Conservation (phyloP, 2,113 vertebrate genomes). For the Ellobius talpinus region DNA sequence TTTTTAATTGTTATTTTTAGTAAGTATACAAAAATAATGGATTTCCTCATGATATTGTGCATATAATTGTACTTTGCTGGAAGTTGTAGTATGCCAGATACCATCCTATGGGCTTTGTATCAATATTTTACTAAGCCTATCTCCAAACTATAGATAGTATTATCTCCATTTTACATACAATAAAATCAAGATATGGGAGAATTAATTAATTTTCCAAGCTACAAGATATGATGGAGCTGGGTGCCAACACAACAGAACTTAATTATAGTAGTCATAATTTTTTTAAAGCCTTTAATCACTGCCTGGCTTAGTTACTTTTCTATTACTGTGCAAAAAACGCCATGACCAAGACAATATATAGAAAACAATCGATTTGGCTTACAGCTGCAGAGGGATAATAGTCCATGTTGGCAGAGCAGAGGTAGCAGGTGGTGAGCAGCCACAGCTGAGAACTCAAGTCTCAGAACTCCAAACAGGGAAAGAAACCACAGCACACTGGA, state of each 20-base stretch:
- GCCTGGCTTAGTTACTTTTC: neutral
- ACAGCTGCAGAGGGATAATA: neutral
- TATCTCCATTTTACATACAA: neutral
- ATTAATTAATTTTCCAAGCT: neutral
- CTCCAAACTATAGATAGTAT: neutral
- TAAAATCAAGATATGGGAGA: slow-evolving; percentile 9
- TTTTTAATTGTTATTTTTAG: neutral
- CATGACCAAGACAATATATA: neutral
- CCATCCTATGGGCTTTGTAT: neutral
- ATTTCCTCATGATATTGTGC: neutral
- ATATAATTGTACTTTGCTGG: neutral
- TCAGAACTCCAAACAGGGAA: neutral
- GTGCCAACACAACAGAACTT: neutral
- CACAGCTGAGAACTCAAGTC: neutral
- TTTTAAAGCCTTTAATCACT: neutral
- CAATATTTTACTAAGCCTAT: slow-evolving; percentile 47
- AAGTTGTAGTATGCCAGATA: neutral
- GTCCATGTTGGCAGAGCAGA: neutral
- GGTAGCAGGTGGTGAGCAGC: too few species aligned
- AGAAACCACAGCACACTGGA: neutral
- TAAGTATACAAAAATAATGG: neutral
- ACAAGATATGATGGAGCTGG: neutral
- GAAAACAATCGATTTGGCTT: neutral
- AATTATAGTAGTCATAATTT: slow-evolving; percentile 10
- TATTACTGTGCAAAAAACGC: neutral